These are phyloP conservation scores for Pyrochroa serraticornis DNA, from an alignment of 2,888 invertebrate species.

Conservation along the genomic window DNA sequence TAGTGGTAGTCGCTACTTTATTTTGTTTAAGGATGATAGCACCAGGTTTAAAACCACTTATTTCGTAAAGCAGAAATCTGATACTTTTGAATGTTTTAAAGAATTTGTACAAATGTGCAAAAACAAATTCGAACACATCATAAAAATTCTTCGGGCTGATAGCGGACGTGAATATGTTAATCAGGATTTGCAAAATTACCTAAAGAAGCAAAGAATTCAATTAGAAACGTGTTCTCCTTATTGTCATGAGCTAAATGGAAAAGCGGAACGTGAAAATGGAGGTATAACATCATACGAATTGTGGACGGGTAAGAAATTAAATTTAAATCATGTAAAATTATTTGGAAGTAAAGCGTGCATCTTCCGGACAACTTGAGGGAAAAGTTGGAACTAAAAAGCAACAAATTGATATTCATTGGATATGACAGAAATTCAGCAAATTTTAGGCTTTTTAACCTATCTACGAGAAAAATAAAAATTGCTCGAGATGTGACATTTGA, in stretches of 20 bases:
- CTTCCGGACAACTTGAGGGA: no score
- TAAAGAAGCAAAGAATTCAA: constrained; percentile 6
- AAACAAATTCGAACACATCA: constrained; percentile 19
- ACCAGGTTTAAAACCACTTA: constrained; percentile 27
- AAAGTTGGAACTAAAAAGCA: no score
- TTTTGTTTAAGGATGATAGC: constrained; percentile 29
- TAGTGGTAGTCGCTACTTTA: constrained; percentile 25
- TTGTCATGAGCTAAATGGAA: constrained; percentile 33
- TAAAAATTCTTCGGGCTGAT: constrained; percentile 12
- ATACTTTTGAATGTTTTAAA: constrained; percentile 21
- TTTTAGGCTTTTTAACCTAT: no score
- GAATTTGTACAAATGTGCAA: constrained; percentile 3
- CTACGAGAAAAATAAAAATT: no score
- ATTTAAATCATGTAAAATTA: no score
- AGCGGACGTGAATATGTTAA: constrained; percentile 23
- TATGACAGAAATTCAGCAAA: no score
- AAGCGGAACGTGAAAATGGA: constrained; percentile 38
- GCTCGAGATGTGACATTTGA: no score
- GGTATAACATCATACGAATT: no score
- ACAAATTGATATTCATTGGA: no score
- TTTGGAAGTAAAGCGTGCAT: no score
- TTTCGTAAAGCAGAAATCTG: constrained; percentile 30
- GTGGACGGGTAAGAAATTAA: no score
- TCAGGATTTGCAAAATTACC: constrained; percentile 10
- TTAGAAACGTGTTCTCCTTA: constrained; percentile 14